phyloP scores from a whole-genome alignment of 2,797 vertebrate genomes.

The Fringilla coelebs region DNA sequence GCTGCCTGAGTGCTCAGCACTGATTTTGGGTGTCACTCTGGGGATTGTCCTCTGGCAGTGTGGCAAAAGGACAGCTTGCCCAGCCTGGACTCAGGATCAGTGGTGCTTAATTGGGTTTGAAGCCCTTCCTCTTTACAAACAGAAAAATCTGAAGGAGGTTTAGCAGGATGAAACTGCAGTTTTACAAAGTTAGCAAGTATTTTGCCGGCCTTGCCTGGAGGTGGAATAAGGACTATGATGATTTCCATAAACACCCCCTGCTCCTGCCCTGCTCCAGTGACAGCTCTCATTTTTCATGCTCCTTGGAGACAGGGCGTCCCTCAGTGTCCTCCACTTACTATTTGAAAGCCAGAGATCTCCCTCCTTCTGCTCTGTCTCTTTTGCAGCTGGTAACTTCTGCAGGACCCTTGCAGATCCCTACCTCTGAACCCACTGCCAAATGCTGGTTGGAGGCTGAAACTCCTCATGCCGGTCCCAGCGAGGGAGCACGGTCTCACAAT shows the following conservation, averaged over 20 bases:
- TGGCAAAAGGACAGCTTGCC: neutral
- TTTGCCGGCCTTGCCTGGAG: neutral
- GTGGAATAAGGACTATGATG: fast-evolving
- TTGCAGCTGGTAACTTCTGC: neutral
- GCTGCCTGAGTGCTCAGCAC: neutral
- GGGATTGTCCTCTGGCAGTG: neutral
- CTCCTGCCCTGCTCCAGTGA: neutral
- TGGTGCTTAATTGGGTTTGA: neutral
- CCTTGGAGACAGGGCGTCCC: neutral
- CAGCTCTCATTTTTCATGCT: neutral
- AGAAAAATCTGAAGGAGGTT: neutral
- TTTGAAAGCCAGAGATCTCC: neutral
- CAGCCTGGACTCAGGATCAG: neutral
- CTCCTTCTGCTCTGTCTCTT: neutral
- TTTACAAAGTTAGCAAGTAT: neutral
- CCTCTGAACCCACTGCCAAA: neutral
- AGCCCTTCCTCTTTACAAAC: neutral
- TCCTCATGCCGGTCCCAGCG: neutral
- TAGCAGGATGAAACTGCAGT: neutral
- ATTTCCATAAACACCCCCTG: neutral
- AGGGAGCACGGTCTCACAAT: neutral
- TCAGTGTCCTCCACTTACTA: neutral
- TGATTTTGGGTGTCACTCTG: neutral
- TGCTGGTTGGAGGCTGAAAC: neutral
- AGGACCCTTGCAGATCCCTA: neutral